These are phyloP conservation scores for Ciconia nigra DNA, from an alignment of 2,797 vertebrate species.

Conservation along the genomic window DNA sequence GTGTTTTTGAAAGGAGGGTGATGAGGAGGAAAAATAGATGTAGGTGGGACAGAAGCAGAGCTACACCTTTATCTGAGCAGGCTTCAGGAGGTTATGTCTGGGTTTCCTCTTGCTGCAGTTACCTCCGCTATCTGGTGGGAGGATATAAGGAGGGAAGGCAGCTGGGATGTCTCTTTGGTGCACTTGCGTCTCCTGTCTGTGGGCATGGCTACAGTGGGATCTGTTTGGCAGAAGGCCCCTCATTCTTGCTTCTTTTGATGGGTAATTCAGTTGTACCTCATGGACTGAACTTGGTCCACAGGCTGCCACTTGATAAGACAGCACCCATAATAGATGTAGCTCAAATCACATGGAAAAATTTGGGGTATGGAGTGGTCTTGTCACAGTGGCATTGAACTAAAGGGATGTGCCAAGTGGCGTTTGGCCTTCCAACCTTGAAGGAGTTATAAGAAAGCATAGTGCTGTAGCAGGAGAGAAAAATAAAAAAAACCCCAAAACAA, in stretches of 20 bases:
- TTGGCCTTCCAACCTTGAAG: not conserved
- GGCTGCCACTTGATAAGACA: not conserved
- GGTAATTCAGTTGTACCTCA: not conserved
- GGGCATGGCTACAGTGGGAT: not conserved
- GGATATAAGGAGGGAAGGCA: not conserved
- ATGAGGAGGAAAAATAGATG: not conserved
- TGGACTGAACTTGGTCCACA: not conserved
- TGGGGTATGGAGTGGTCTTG: not conserved
- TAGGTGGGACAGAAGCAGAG: not conserved
- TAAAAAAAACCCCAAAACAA: fast-evolving
- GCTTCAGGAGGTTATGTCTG: not conserved
- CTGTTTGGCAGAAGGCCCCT: not conserved
- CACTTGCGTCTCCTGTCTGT: not conserved
- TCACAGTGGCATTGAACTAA: not conserved
- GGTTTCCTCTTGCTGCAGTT: not conserved
- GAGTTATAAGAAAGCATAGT: not conserved
- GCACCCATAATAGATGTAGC: fast-evolving
- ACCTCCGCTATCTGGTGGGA: not conserved
- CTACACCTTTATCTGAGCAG: not conserved
- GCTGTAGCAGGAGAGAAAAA: not conserved
- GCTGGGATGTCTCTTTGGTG: not conserved
- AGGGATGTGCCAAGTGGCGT: too few relatives aligned
- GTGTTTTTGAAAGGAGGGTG: not conserved
- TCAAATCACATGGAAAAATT: not conserved
- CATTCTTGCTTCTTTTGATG: not conserved